These are phyloP conservation scores for Varanus komodoensis DNA, from an alignment of 2,113 vertebrate genomes.

Conservation along the genomic window DNA sequence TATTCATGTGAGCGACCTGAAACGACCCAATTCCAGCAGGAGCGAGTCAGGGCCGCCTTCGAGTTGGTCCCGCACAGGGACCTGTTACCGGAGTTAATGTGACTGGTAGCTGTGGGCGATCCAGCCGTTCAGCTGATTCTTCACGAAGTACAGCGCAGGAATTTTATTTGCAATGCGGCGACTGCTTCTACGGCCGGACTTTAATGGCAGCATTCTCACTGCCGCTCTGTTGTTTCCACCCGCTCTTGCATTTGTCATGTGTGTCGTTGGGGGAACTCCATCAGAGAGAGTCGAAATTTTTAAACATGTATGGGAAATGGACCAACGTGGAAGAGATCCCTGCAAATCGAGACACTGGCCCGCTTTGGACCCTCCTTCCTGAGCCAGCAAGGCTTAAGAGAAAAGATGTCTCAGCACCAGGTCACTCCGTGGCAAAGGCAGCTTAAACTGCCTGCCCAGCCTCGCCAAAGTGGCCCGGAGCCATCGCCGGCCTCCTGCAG, in stretches of 20 bases:
- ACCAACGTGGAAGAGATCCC: neutral
- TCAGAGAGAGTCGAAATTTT: too few relatives aligned
- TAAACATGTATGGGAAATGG: neutral
- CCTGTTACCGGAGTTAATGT: neutral
- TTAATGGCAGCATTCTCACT: neutral
- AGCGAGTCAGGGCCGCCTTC: neutral
- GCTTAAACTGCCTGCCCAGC: neutral
- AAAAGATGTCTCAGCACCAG: neutral
- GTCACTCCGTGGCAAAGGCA: neutral
- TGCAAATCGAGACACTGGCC: neutral
- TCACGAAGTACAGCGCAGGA: neutral
- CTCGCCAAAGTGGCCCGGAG: neutral
- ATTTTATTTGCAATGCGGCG: neutral
- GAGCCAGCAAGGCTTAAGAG: neutral
- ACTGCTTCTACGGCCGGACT: neutral
- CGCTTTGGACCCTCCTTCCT: neutral
- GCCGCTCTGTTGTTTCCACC: too few relatives aligned
- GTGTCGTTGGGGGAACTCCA: too few relatives aligned
- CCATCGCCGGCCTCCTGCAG: neutral
- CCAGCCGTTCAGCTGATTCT: neutral
- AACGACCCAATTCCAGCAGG: constrained; percentile 13
- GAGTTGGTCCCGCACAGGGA: too few relatives aligned
- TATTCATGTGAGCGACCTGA: constrained; percentile 98
- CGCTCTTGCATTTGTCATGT: too few relatives aligned
- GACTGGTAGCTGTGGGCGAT: neutral